Evolutionary conservation across 2,113 vertebrate genomes (phyloP).

Genomic region (Apaloderma vittatum): DNA sequence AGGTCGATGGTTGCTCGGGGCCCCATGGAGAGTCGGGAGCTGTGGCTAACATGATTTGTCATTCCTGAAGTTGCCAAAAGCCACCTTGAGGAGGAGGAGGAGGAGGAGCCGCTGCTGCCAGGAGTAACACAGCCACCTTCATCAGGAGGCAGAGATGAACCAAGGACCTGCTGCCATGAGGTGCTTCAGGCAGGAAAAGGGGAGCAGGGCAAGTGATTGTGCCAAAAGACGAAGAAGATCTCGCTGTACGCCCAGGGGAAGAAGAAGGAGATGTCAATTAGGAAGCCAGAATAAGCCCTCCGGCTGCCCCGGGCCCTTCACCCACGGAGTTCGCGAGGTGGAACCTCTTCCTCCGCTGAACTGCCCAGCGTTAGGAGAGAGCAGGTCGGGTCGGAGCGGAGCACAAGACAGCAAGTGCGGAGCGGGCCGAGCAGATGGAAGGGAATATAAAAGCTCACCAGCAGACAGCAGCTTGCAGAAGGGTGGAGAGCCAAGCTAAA

Average conservation of each 20-base stretch:
- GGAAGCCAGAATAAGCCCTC: not conserved
- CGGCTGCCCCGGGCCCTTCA: not conserved
- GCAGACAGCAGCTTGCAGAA: not conserved
- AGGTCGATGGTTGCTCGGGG: not conserved
- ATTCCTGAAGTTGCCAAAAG: conserved; percentile 49
- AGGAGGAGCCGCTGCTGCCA: not conserved
- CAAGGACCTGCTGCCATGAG: conserved; percentile 43
- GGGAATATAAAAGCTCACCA: not conserved
- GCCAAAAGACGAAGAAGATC: conserved; percentile 14
- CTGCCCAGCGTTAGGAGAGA: not conserved
- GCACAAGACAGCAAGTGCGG: not conserved
- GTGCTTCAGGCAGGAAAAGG: conserved; percentile 45
- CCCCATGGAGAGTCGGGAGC: not conserved
- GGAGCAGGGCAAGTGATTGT: conserved; percentile 26
- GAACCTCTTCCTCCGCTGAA: not conserved
- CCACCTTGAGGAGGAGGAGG: conserved; percentile 16
- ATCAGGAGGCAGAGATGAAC: conserved; percentile 32
- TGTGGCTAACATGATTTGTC: conserved; percentile 5
- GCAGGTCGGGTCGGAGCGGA: not conserved
- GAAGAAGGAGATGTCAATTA: conserved; percentile 15
- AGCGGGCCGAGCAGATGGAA: conserved; percentile 28
- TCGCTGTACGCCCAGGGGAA: conserved; percentile 9
- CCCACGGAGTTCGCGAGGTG: not conserved
- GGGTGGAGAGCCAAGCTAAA: conserved; percentile 35
- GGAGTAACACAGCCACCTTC: not conserved